phyloP scores from a whole-genome alignment of 2,888 invertebrate species.

The Dryomyza anilis region DNA sequence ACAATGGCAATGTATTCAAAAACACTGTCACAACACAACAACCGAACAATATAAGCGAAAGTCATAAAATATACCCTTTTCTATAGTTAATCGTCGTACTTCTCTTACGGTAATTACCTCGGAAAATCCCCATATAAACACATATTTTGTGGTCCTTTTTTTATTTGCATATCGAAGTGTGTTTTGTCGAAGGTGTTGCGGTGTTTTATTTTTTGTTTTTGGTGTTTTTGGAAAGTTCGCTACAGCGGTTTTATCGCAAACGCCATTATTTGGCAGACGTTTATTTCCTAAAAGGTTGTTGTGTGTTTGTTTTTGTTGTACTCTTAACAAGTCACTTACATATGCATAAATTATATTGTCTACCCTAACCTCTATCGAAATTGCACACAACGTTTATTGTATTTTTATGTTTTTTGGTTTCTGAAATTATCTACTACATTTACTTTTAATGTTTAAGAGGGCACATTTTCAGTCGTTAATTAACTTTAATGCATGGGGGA shows the following conservation, averaged over 20 bases:
- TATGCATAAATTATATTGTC: not conserved
- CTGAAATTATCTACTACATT: no score
- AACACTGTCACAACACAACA: no score
- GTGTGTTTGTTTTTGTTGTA: not conserved
- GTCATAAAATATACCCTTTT: slow-evolving; percentile 9
- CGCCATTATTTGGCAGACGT: not conserved
- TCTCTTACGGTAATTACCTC: slow-evolving; percentile 14
- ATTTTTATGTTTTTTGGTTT: no score
- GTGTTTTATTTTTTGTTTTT: not conserved
- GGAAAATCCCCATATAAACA: slow-evolving; percentile 10
- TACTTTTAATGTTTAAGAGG: no score
- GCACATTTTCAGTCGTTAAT: no score
- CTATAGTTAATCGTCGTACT: not conserved
- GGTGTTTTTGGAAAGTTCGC: not conserved
- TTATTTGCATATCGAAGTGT: slow-evolving; percentile 4
- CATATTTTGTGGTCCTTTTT: slow-evolving; percentile 7
- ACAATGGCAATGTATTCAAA: not conserved
- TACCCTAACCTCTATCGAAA: no score
- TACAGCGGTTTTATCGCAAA: not conserved
- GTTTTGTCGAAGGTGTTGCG: not conserved
- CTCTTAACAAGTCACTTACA: slow-evolving; percentile 5
- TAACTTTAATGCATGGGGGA: no score
- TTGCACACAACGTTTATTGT: not conserved
- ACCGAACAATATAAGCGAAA: not conserved
- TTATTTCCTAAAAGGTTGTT: not conserved